Evolutionary conservation across 1,140 invertebrate genomes (phyloP), one percentile per base, ranked within the genome.

Genomic region (Littorina saxatilis): DNA sequence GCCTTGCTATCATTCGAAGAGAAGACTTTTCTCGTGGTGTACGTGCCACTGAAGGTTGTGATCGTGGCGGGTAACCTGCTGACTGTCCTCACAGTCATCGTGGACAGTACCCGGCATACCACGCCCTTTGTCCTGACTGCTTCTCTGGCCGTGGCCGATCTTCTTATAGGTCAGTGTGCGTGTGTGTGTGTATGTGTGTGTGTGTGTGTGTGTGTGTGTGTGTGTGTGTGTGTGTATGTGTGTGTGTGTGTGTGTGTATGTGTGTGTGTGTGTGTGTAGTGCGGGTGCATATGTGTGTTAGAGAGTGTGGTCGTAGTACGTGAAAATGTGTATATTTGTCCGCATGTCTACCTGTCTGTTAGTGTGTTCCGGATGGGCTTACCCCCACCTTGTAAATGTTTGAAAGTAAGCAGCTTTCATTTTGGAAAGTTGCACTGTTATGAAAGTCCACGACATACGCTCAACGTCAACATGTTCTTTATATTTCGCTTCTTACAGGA

Each of bases 41-140:
- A 70, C 29, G 39, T 70, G 9, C 27, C 37, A 37, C 23, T 70
- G 66, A 70, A 70, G 66, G 66, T 11, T 0, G 32, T 70, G 29
- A 70, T 70, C 35, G 27, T 70, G 11, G 66, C 27, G 29, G 66
- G 66, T 9, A 70, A 70, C 9, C 66, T 70, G 11, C 66, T 70
- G 27, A 70, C 66, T 37, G 32, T 70, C 13, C 29, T 35, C 7
- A 37, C 66, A 20, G 37, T 70, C 27, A 23, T 20, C 23, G 66
- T 37, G 27, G 66, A 70, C 66, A 29, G 66, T 4, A 37, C 66
- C 29, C 9, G 27, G 32, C 66, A 70, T 32, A 35, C 66, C 27
- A 27, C 66, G 1, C 27, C 32, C 29, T 70, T 35, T 32, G 37
- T 70, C 66, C 39, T 70, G 29, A 70, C 66, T 13, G 66, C 66